Conservation (phyloP, 2,797 vertebrate genomes). For the Oreochromis mossambicus region DNA sequence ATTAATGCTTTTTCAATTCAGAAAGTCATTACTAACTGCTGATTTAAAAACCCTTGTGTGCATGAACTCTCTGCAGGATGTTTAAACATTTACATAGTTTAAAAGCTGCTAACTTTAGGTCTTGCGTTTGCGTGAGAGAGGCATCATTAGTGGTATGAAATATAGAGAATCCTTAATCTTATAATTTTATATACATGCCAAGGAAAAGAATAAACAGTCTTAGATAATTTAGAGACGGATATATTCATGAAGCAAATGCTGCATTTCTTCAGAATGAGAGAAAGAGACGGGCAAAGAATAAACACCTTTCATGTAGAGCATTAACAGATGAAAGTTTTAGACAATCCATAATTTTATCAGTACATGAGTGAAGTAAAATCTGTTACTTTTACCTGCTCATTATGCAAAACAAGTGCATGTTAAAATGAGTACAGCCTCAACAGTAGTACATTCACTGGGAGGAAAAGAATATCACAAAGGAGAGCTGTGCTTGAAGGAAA, state of each 20-base stretch:
- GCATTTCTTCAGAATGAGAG: not conserved
- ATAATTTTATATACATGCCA: not conserved
- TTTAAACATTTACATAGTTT: not conserved
- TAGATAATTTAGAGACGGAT: not conserved
- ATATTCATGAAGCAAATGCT: not conserved
- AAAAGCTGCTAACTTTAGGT: not conserved
- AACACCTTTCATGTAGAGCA: not conserved
- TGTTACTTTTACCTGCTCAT: not conserved
- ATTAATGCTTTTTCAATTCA: not conserved
- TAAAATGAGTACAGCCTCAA: not conserved
- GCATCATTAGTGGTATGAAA: not conserved
- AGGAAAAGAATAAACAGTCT: not conserved
- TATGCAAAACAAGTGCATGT: not conserved
- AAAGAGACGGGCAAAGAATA: not conserved
- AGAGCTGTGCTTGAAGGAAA: not conserved
- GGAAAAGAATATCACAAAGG: not conserved
- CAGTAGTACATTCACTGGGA: not conserved
- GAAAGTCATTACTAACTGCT: accelerated
- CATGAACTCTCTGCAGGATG: not conserved
- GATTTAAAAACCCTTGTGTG: not conserved
- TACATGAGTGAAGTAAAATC: not conserved
- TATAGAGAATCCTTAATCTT: not conserved
- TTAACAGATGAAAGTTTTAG: accelerated
- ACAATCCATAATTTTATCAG: not conserved
- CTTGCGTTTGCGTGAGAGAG: not conserved